Evolutionary conservation across 2,113 vertebrate species (phyloP), one percentile per base, ranked within the genome.

Genomic region (Chiloscyllium plagiosum): DNA sequence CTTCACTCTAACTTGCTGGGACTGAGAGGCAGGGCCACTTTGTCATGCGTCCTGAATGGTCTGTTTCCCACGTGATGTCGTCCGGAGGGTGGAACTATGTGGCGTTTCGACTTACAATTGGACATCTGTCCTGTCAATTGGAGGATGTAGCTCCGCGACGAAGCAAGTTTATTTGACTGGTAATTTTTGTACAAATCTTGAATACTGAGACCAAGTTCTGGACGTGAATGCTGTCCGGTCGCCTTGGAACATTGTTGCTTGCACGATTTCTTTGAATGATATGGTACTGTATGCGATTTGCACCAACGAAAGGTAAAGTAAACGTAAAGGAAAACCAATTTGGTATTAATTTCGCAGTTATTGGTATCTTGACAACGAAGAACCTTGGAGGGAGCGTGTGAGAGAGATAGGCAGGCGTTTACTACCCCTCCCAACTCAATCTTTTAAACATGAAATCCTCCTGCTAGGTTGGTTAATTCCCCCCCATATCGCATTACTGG

Each of bases 111-210:
- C 19, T 66, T 68, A 0, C 29, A 37, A 95, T 95, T 95, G 94
- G 94, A 95, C 22, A 19, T 0, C 0, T 72, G 26, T 19, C 69
- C 42, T 52, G 94, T 95, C 94, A 50, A 52, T 94, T 6, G 4
- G 29, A 26, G 19, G n/a, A 12, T 47, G 69, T 24, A 26, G 47
- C 47, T 26, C 42, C 94, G 13, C 37, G 47, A 47, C 22, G 47
- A 24, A 70, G 69, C 94, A 95, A 72, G 94, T 95, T 95, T 5
- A 69, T 33, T 37, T 47, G 94, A 72, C 94, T 22, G 4, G 94
- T 52, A 76, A 70, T 72, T 50, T 94, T 83, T 95, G 69, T 94
- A 19, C 92, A 94, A 94, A 69, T 69, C 92, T 69, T 69, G 47
- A 52, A 29, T 26, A 29, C 22, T 1, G 26, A 72, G 3, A 52